These are phyloP conservation scores for Agapornis roseicollis DNA, from an alignment of 2,113 vertebrate genomes.

Conservation along the genomic window DNA sequence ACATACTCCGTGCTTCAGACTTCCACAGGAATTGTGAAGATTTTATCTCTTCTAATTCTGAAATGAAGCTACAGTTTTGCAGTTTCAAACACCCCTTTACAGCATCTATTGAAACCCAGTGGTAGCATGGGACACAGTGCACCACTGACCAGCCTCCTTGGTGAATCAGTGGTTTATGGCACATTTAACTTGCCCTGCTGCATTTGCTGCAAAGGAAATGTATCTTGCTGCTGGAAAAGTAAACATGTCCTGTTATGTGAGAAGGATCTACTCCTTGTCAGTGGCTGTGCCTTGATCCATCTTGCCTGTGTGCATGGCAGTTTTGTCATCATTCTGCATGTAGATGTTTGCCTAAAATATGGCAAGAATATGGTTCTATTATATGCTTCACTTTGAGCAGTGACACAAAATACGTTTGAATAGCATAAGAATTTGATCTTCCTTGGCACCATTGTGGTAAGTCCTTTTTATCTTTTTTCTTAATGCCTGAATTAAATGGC, in stretches of 20 bases:
- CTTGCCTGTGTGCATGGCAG: background rate
- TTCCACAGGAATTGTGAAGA: background rate
- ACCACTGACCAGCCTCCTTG: background rate
- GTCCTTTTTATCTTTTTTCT: background rate
- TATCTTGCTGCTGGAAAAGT: background rate
- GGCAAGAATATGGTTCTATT: background rate
- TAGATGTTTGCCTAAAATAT: background rate
- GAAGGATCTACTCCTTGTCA: background rate
- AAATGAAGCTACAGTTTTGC: background rate
- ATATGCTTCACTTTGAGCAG: background rate
- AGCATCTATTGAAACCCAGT: background rate
- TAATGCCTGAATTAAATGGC: background rate
- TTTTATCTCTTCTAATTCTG: background rate
- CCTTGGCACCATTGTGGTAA: background rate
- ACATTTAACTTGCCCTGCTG: fast-evolving
- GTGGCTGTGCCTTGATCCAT: background rate
- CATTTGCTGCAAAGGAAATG: background rate
- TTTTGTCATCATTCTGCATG: background rate
- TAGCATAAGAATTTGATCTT: background rate
- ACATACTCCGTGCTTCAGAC: background rate
- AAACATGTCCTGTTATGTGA: background rate
- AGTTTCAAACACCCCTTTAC: background rate
- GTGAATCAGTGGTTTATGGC: background rate
- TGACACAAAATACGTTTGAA: background rate
- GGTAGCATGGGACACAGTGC: background rate